Evolutionary conservation across 2,888 invertebrate species (phyloP).

Genomic region (Drosophila mercatorum): DNA sequence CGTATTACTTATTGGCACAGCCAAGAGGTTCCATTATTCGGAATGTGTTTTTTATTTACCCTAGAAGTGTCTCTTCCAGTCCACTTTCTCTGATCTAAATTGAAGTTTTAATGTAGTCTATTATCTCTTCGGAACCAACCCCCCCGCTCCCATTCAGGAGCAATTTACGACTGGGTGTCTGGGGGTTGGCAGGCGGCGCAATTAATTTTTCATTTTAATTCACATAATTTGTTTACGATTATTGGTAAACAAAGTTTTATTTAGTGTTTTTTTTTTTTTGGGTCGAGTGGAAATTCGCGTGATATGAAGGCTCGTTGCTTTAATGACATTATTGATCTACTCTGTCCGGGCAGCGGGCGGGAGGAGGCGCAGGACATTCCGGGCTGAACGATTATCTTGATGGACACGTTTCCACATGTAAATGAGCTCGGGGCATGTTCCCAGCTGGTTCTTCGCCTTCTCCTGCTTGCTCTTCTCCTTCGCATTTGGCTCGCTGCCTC

Average conservation of each 20-base stretch:
- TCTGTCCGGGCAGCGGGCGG: not conserved
- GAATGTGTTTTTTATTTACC: not conserved
- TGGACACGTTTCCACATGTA: slow-evolving; percentile 53
- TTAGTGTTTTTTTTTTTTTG: not conserved
- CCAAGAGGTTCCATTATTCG: not conserved
- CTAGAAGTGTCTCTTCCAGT: slow-evolving; percentile 3
- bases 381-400: slow-evolving; percentile 50
- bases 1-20: not conserved
- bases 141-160: not conserved
- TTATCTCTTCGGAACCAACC: not conserved
- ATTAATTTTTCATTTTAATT: slow-evolving; percentile 72
- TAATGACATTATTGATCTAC: slow-evolving; percentile 63
- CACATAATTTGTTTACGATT: slow-evolving; percentile 74
- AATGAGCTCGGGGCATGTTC: slow-evolving; percentile 34
- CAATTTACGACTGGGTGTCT: slow-evolving; percentile 8
- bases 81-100: slow-evolving; percentile 30
- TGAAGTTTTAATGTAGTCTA: not conserved
- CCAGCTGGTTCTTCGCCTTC: slow-evolving; percentile 28
- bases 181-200: slow-evolving; percentile 23
- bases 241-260: slow-evolving; percentile 63
- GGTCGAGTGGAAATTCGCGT: slow-evolving; percentile 70
- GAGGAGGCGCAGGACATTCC: slow-evolving; percentile 8
- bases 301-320: slow-evolving; percentile 43
- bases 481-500: not conserved
- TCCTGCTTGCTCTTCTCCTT: not conserved